Conservation (phyloP, 2,888 invertebrate genomes). For the Omphaloscelis lunosa region DNA sequence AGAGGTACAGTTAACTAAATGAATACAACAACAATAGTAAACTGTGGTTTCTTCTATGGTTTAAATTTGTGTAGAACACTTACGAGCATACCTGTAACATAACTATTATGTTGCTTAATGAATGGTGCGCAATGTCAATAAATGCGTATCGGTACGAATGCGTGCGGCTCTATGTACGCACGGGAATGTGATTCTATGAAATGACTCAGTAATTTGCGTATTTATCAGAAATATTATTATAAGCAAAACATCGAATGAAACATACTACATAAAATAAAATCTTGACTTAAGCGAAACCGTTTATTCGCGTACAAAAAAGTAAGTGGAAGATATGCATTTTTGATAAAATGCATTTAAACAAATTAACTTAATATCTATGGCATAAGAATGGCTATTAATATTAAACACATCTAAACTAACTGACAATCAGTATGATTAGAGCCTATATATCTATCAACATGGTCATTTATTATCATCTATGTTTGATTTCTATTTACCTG, state of each 20-base stretch:
- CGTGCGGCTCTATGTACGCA: conserved; percentile 1
- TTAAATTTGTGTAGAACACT: background rate
- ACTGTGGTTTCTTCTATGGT: background rate
- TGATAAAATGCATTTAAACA: conserved; percentile 20
- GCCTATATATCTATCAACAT: background rate
- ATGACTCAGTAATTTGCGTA: background rate
- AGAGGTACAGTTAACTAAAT: background rate
- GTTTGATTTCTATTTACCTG: background rate
- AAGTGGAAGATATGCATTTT: conserved; percentile 1
- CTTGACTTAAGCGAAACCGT: too few relatives aligned
- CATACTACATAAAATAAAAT: background rate
- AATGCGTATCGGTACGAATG: conserved; percentile 56
- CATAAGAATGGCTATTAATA: conserved; percentile 13
- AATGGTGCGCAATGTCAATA: conserved; percentile 26
- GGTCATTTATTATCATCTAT: conserved; percentile 13
- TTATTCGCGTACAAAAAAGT: background rate
- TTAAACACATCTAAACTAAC: conserved; percentile 18
- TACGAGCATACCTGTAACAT: background rate
- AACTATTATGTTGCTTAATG: background rate
- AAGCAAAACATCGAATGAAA: background rate
- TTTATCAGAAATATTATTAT: background rate
- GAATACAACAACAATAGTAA: background rate
- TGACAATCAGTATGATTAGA: conserved; percentile 1
- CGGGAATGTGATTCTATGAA: background rate
- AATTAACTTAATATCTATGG: conserved; percentile 22